These are phyloP conservation scores for Branchipolynoe longqiensis DNA, from an alignment of 2,888 invertebrate species.

Conservation along the genomic window DNA sequence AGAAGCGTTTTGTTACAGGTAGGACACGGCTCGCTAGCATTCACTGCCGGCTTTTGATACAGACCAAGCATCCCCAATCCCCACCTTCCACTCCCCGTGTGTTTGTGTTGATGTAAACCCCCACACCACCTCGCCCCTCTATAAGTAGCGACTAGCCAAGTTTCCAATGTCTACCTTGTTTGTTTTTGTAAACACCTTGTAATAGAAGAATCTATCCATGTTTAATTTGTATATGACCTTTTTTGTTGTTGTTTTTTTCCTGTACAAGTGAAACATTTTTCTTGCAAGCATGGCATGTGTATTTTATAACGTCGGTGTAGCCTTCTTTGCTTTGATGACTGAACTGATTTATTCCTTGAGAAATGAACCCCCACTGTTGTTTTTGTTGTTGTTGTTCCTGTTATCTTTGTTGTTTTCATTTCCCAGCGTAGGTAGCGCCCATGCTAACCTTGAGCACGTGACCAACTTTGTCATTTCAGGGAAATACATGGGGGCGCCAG, in stretches of 20 bases:
- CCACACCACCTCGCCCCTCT: background rate
- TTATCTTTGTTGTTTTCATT: no score
- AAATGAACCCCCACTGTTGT: no score
- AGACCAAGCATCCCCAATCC: no score
- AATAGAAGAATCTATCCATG: background rate
- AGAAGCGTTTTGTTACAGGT: constrained; percentile 97
- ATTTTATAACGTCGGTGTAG: background rate
- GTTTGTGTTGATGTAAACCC: no score
- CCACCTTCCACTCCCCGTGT: no score
- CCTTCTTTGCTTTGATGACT: background rate
- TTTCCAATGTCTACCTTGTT: constrained; percentile 10
- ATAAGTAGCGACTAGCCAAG: background rate
- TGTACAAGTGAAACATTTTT: background rate
- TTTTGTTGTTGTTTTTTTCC: background rate
- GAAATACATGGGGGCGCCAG: constrained; percentile 53
- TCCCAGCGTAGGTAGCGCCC: constrained; percentile 24
- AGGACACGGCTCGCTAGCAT: background rate
- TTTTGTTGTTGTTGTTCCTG: no score
- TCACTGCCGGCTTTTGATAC: background rate
- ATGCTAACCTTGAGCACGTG: constrained; percentile 31
- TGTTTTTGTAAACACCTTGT: background rate
- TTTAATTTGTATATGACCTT: background rate
- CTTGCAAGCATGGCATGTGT: background rate
- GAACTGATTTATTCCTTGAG: constrained; percentile 17
- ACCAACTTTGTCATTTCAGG: constrained; percentile 39